Percentiles rank a stretch among this genome's conserved stretches.
These are phyloP conservation scores for Oxytorus armatus DNA, from an alignment of 2,888 invertebrate species.

Conservation along the genomic window DNA sequence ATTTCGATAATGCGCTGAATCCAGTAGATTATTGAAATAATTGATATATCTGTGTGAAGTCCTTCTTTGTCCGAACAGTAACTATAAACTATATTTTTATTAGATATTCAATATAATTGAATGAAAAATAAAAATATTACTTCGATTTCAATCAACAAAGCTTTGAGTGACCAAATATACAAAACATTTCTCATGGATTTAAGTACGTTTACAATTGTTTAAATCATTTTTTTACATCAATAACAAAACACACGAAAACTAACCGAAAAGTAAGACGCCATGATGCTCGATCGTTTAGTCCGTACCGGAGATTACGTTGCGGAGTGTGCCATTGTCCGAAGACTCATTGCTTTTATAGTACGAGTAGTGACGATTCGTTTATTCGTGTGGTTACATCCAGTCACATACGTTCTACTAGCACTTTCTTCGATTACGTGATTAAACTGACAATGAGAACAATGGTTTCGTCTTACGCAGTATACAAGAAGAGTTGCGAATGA, in stretches of 20 bases:
- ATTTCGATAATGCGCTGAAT: too few species aligned
- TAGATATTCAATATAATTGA: background rate
- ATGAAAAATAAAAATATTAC: background rate
- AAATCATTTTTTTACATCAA: slow-evolving; percentile 1
- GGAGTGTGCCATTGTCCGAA: slow-evolving; percentile 61
- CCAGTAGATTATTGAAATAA: too few species aligned
- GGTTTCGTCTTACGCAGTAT: slow-evolving; percentile 33
- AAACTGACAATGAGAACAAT: slow-evolving; percentile 63
- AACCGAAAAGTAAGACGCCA: slow-evolving; percentile 72
- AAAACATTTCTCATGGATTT: too few species aligned
- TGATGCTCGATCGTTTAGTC: slow-evolving; percentile 65
- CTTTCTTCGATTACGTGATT: slow-evolving; percentile 75
- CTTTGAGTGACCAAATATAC: too few species aligned
- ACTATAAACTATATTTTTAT: too few species aligned
- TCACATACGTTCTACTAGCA: slow-evolving; percentile 60
- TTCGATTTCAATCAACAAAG: too few species aligned
- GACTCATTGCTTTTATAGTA: slow-evolving; percentile 71
- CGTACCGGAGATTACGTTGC: slow-evolving; percentile 58
- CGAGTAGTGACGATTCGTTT: slow-evolving; percentile 35
- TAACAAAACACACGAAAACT: slow-evolving; percentile 35
- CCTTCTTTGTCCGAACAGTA: too few species aligned
- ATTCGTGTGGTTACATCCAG: background rate
- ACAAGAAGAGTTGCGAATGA: slow-evolving; percentile 42
- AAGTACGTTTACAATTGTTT: background rate
- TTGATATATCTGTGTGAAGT: too few species aligned